Evolutionary conservation across 1,140 invertebrate species (phyloP), one percentile per base, ranked within the genome.

Genomic region (Pseudachorutes palmiensis): DNA sequence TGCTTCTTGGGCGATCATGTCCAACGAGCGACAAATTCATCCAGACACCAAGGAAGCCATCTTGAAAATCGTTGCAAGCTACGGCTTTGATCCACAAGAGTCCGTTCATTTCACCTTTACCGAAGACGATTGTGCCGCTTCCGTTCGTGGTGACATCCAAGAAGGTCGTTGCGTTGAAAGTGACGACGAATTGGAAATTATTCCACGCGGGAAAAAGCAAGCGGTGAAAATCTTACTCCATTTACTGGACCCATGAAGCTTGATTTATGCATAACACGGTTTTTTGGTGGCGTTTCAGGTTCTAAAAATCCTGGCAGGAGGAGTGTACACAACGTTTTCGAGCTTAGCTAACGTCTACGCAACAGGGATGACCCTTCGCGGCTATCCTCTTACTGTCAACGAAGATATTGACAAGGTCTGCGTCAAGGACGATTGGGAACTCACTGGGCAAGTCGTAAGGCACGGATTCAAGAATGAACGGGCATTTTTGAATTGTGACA

Each of bases 301-400:
- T 26, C 9, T 14, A 55, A 5, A 12, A 14, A 55, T 55, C 51
- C 5, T 55, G 24, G 3, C 14, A 5, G 24, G 24, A 5, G 51
- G 51, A 14, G 51, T 55, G 12, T 55, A 55, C 51, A 55, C 51
- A 5, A 9, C 51, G 5, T 5, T 55, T 12, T 55, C 51, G 3
- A 55, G 51, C 51, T 55, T 19, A 5, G 51, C 51, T 26, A 55
- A 55, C 24, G 51, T 26, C 24, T 55, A 55, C 51, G 51, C 51
- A 9, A 55, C 51, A 9, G 51, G 51, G 24, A 55, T 55, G 51
- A 14, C 24, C 24, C 9, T 55, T 24, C 51, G 51, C 24, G 51
- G 51, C 5, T 16, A 9, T 55, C 51, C 51, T 5, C 12, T 55
- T 26, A 55, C 9, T 5, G 12, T 22, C 5, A 26, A 3, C 3